Evolutionary conservation across 1,140 invertebrate species (phyloP).

Genomic region (Formica selysi): DNA sequence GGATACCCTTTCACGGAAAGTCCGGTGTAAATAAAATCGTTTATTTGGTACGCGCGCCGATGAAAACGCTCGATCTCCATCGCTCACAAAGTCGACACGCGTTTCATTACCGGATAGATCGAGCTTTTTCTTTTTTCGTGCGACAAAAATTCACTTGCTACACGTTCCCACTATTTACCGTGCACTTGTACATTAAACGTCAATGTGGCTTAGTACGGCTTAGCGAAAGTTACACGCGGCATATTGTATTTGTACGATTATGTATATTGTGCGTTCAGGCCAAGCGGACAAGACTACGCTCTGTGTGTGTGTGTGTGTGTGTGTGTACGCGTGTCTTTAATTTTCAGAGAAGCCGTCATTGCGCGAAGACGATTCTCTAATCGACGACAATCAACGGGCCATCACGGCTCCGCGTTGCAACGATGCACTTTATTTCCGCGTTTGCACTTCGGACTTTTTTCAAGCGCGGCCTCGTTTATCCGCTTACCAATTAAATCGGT

Average conservation of each 20-base stretch:
- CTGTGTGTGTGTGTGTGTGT: too few relatives aligned
- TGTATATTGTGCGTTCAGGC: neutral
- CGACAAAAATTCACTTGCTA: slow-evolving; percentile 27
- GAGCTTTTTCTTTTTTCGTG: slow-evolving; percentile 14
- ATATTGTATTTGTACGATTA: neutral
- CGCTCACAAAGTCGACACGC: slow-evolving; percentile 10
- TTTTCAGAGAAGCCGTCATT: slow-evolving; percentile 66
- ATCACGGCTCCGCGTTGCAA: slow-evolving; percentile 26
- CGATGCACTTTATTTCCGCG: slow-evolving; percentile 58
- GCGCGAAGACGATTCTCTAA: slow-evolving; percentile 69
- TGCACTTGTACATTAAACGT: slow-evolving; percentile 33
- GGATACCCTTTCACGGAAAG: slow-evolving; percentile 9
- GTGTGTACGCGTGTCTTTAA: slow-evolving; percentile 38
- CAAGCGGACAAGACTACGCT: neutral
- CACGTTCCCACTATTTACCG: slow-evolving; percentile 22
- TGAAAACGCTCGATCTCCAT: slow-evolving; percentile 45
- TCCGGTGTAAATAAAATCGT: slow-evolving; percentile 40
- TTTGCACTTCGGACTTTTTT: slow-evolving; percentile 16
- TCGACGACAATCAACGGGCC: slow-evolving; percentile 71
- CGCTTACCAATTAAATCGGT: slow-evolving; percentile 51
- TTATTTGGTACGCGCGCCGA: neutral
- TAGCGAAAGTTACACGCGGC: slow-evolving; percentile 41
- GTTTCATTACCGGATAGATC: slow-evolving; percentile 23
- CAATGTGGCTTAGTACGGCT: neutral
- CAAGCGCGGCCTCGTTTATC: slow-evolving; percentile 29